These are phyloP conservation scores for Columba livia DNA, from an alignment of 2,113 vertebrate species.

Conservation along the genomic window DNA sequence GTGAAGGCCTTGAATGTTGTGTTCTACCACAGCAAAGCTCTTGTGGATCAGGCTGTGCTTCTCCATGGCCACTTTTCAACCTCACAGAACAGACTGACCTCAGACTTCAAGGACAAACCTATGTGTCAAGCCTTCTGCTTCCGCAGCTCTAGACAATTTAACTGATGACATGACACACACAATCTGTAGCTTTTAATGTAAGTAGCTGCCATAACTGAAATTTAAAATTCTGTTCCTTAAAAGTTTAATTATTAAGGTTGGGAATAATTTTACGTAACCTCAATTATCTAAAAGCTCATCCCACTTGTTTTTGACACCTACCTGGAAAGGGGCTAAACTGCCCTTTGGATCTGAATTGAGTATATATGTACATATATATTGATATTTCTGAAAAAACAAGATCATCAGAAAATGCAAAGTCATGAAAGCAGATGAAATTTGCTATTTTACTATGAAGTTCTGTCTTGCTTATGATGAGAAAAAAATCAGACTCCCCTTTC, in stretches of 20 bases:
- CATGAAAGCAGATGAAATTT: neutral
- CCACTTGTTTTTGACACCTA: neutral
- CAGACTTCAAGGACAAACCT: neutral
- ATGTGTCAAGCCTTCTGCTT: neutral
- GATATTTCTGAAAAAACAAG: neutral
- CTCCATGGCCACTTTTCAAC: neutral
- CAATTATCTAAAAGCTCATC: neutral
- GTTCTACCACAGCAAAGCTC: neutral
- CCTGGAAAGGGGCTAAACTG: neutral
- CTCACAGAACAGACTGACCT: neutral
- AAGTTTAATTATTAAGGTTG: neutral
- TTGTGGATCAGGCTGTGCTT: neutral
- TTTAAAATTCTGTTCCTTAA: neutral
- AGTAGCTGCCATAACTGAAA: neutral
- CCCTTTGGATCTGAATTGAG: neutral
- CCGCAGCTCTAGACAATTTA: neutral
- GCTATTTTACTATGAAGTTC: neutral
- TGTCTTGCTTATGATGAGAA: neutral
- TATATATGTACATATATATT: neutral
- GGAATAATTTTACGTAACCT: neutral
- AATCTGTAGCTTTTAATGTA: neutral
- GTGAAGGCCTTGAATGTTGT: neutral
- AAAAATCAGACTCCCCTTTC: neutral
- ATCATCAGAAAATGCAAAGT: neutral
- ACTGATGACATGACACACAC: neutral